Percentiles rank a stretch among this genome's conserved stretches.
These are phyloP conservation scores for Echinarachnius parma DNA, from an alignment of 53 echinoderm and acorn worm species.

Conservation along the genomic window DNA sequence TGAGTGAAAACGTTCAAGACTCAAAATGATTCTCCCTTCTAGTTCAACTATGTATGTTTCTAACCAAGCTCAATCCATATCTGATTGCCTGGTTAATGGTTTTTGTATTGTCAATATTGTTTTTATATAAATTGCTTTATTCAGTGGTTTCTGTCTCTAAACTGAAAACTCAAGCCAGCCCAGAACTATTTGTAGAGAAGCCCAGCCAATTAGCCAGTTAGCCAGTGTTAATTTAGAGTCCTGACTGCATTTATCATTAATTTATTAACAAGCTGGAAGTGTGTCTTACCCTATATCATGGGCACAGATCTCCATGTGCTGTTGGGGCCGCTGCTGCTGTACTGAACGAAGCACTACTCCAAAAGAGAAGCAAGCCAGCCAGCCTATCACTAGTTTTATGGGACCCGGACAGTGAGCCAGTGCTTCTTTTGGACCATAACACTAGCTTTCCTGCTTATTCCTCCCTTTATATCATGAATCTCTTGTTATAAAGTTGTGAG, in stretches of 20 bases:
- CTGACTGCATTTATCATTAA: too few relatives aligned
- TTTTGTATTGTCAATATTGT: too few relatives aligned
- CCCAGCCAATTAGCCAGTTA: neutral
- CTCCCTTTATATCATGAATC: too few relatives aligned
- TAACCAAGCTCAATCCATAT: too few relatives aligned
- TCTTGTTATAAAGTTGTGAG: too few relatives aligned
- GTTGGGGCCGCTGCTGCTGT: slow-evolving; percentile 90
- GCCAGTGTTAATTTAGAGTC: too few relatives aligned
- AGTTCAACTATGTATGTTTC: too few relatives aligned
- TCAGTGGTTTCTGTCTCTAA: neutral
- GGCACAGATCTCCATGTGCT: slow-evolving; percentile 89
- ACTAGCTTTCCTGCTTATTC: neutral
- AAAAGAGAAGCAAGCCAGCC: slow-evolving; percentile 92
- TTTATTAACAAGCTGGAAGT: too few relatives aligned
- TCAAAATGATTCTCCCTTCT: neutral
- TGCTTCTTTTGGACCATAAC: neutral
- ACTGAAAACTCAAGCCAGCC: neutral
- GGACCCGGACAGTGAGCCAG: too few relatives aligned
- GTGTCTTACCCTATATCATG: slow-evolving; percentile 74
- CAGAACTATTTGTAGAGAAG: neutral
- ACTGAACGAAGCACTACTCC: slow-evolving; percentile 87
- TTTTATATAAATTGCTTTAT: too few relatives aligned
- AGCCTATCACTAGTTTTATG: too few relatives aligned
- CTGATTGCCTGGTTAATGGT: too few relatives aligned
- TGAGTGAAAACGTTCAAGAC: neutral